Percentiles rank a stretch among this genome's conserved stretches.
These are phyloP conservation scores for Calephelis perditalis DNA, from an alignment of 2,888 invertebrate species.

Conservation along the genomic window DNA sequence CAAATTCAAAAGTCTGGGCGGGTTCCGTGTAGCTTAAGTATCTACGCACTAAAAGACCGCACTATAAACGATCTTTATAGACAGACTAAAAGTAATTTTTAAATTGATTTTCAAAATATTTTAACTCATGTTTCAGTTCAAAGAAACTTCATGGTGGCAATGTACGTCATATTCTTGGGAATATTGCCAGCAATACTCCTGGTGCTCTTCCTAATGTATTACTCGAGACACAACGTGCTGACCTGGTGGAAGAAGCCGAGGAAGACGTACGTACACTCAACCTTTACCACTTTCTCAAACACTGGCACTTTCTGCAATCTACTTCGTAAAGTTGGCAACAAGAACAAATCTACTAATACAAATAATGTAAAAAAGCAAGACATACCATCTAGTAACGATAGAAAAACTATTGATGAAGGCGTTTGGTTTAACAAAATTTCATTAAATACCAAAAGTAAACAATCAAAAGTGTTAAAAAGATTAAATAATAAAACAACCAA, in stretches of 20 bases:
- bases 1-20: too few species aligned
- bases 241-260: slow-evolving; percentile 72
- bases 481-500: slow-evolving; percentile 51
- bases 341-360: slow-evolving; percentile 22
- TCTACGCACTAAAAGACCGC: too few species aligned
- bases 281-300: not conserved
- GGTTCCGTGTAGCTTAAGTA: too few species aligned
- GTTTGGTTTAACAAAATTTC: not conserved
- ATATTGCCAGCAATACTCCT: slow-evolving; percentile 86
- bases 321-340: slow-evolving; percentile 30
- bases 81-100: too few species aligned
- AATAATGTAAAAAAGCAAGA: slow-evolving; percentile 16
- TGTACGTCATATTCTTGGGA: slow-evolving; percentile 93
- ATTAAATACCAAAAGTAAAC: slow-evolving; percentile 26
- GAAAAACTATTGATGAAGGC: slow-evolving; percentile 19
- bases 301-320: not conserved
- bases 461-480: slow-evolving; percentile 37
- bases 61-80: too few species aligned
- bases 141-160: slow-evolving; percentile 86
- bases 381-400: slow-evolving; percentile 25
- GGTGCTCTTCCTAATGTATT: slow-evolving; percentile 84
- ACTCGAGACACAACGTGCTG: slow-evolving; percentile 82
- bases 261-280: slow-evolving; percentile 65
- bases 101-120: too few species aligned
- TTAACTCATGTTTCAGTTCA: slow-evolving; percentile 76